Evolutionary conservation across 1,140 invertebrate species (phyloP), one percentile per base, ranked within the genome.

Genomic region (Probaryconus sp.): DNA sequence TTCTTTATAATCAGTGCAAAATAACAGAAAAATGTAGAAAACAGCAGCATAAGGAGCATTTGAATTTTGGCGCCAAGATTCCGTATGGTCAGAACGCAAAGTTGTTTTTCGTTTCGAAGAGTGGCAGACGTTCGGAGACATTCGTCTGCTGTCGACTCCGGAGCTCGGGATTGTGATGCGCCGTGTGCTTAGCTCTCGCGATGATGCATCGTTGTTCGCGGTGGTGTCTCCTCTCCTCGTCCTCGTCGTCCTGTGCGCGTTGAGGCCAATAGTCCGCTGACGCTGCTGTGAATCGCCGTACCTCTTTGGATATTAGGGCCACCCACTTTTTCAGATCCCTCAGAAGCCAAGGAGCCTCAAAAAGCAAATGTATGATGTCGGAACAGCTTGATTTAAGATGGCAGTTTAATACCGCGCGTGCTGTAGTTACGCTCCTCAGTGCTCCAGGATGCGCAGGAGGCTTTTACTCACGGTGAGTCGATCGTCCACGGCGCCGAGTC

Each of bases 321-420:
- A 35, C 1, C 31, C 5, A 2, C 31, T n/a, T 3, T 13, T n/a
- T 10, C 31, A 11, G 6, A 3, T 21, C n/a, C 9, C 10, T n/a
- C n/a, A 5, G 30, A 28, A 33, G 3, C 11, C 7, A 4, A 30
- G 7, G 28, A 9, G 28, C 9, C n/a, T 9, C 43, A 5, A 10
- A 14, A 38, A 21, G 20, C 21, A 38, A 38, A 53, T 53, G 48
- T 33, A 38, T 26, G n/a, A 60, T 48, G 33, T 55, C 42, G 21
- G n/a, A 24, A 31, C n/a, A 2, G 24, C 17, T 10, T 33, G 17
- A 38, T 61, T 48, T 72, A 81, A 78, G 73, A 81, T 79, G 79
- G 77, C 78, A 79, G 71, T 67, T 75, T 69, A 64, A 76, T 74
- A 64, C 74, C 73, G 72, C 70, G 70, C 37, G 38, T 26, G 24